Conservation (phyloP, 2,888 invertebrate species). For the Patella pellucida region DNA sequence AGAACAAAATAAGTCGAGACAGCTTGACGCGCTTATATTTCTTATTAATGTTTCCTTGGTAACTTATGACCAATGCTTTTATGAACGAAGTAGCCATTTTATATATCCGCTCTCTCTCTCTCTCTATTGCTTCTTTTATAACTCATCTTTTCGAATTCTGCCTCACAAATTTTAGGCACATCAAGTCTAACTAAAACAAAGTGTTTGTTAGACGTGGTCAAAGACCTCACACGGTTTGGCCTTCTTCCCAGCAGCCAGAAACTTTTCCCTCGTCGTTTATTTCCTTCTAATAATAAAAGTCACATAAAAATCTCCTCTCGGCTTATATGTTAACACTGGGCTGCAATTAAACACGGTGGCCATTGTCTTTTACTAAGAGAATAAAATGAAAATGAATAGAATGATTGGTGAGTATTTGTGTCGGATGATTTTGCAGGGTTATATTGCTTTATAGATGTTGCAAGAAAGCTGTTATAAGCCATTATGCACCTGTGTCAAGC, state of each 20-base stretch:
- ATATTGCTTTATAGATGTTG: no score
- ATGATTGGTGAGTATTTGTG: conserved; percentile 6
- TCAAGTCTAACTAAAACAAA: not conserved
- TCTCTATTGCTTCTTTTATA: no score
- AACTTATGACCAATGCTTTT: no score
- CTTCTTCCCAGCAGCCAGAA: not conserved
- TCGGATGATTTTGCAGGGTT: not conserved
- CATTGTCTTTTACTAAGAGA: conserved; percentile 11
- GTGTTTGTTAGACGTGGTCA: not conserved
- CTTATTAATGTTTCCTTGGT: no score
- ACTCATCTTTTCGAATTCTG: no score
- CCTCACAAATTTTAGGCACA: no score
- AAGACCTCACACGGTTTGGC: conserved; percentile 5
- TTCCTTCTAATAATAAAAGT: conserved; percentile 1
- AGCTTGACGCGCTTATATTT: no score
- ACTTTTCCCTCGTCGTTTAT: not conserved
- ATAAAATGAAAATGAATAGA: conserved; percentile 7
- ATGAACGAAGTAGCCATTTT: no score
- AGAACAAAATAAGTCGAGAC: no score
- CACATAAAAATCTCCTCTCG: conserved; percentile 10
- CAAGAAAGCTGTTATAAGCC: not conserved
- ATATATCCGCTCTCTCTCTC: no score
- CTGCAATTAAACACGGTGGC: conserved; percentile 10
- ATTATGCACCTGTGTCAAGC: conserved; percentile 1
- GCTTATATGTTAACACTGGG: conserved; percentile 10